phyloP scores from a whole-genome alignment of 30 jellyfish, hydroid and myxozoan species.

The Nemopilema nomurai region DNA sequence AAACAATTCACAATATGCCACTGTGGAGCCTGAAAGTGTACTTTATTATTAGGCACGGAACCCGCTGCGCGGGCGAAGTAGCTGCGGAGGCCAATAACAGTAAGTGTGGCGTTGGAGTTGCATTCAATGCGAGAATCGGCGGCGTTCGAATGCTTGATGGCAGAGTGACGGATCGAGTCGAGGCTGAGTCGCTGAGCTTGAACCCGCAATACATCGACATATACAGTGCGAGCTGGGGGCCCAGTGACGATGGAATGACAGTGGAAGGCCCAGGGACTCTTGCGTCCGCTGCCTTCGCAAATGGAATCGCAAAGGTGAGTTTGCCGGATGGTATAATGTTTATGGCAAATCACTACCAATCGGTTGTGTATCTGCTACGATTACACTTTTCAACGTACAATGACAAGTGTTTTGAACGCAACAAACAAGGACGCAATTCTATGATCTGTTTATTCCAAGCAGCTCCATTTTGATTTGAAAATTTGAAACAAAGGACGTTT shows the following conservation, averaged over 20 bases:
- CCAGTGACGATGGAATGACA: constrained; percentile 99
- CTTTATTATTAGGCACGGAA: constrained; percentile 90
- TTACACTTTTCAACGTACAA: neutral
- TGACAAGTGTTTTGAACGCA: too few species aligned
- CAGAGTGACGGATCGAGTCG: constrained; percentile 98
- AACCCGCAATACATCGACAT: constrained; percentile 99
- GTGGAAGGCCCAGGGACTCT: constrained; percentile 99
- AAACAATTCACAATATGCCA: neutral
- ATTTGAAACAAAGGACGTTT: too few species aligned
- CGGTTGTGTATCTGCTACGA: neutral
- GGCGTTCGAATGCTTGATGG: constrained; percentile 99
- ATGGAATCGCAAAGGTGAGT: constrained; percentile 91
- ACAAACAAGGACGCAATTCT: too few species aligned
- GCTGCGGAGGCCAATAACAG: constrained; percentile 99
- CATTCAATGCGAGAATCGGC: constrained; percentile 95
- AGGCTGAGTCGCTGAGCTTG: constrained; percentile 96
- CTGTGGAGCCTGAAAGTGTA: too few species aligned
- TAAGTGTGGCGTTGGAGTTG: constrained; percentile 99
- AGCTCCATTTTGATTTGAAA: too few species aligned
- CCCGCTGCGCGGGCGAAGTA: constrained; percentile 99
- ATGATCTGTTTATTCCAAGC: too few species aligned
- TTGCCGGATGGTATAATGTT: neutral
- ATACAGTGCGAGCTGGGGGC: constrained; percentile 99
- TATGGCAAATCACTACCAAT: too few species aligned
- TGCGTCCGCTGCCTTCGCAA: constrained; percentile 96